Base-by-base conservation (phyloP, 2,888 invertebrate species). In the Papilio demoleus region DNA sequence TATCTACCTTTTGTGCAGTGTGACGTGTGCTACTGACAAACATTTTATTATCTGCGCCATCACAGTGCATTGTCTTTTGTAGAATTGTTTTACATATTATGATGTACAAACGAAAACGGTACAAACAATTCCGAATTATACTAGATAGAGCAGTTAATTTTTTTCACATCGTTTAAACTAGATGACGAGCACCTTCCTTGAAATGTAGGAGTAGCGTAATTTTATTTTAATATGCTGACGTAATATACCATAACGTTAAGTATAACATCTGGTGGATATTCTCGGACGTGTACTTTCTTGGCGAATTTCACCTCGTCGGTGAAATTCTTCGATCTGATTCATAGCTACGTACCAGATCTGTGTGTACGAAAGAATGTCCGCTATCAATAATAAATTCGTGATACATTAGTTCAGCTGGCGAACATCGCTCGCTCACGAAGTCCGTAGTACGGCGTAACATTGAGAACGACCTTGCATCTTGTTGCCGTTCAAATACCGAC, bases 381-480 rank as follows among this genome's bases (percentile, higher is more conserved):
- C 58, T 60, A 67, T 61, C 53, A 27, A 64, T 64, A 64, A 40
- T 56, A 56, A 40, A 36, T 36, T 59, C 27, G 14, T 31, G 4
- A 45, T 58, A 42, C 47, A 45, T 68, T 24, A 42, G 62, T 12
- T 27, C 71, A 71, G 69, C 69, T 73, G 75, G 75, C 70, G 69
- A 56, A 70, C 70, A 68, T 61, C 36, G 61, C 53, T 38, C 67
- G 67, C 36, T 63, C 40, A 19, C 42, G 40, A 65, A 53, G 60
- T 53, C 50, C 53, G 65, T 65, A 65, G 65, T 65, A 69, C 60
- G 34, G 38, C 79, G 83, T 86, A 86, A 83, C 88, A 89, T 88
- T 88, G 86, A 85, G 75, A 80, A 77, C 86, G 90, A 88, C 90
- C 89, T 92, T 89, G 88, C 78, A 70, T 85, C 81, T 78, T 79